Percentiles rank a stretch among this genome's conserved stretches.
phyloP scores from a whole-genome alignment of 2,888 invertebrate species.

The Bombylius major region DNA sequence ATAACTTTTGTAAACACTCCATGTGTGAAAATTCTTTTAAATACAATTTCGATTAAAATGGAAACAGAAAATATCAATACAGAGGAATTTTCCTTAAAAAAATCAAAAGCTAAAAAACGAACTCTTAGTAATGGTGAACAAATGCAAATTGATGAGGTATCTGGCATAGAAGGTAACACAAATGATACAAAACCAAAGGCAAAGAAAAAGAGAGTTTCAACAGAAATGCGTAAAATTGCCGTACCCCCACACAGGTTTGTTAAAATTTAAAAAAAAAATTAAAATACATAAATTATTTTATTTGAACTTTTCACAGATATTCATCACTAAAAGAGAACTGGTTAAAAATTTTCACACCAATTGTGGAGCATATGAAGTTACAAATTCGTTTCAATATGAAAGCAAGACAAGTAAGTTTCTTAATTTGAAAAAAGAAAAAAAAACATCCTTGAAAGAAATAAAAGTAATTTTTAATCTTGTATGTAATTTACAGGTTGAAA shows the following conservation, averaged over 20 bases:
- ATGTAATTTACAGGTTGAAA: constrained; percentile 25
- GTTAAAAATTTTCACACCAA: constrained; percentile 91
- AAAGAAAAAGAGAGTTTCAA: constrained; percentile 40
- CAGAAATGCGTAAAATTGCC: constrained; percentile 59
- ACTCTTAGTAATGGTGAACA: constrained; percentile 36
- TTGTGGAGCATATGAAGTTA: constrained; percentile 88
- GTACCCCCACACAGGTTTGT: constrained; percentile 79
- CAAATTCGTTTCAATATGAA: constrained; percentile 91
- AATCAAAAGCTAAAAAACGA: constrained; percentile 24
- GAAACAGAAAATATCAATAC: constrained; percentile 29
- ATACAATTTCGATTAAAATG: constrained; percentile 16
- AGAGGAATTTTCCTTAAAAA: constrained; percentile 18
- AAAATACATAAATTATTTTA: neutral
- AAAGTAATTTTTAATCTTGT: neutral
- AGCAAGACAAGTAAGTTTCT: constrained; percentile 67
- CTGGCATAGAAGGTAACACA: constrained; percentile 45
- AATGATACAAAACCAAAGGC: constrained; percentile 36
- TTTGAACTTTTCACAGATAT: constrained; percentile 44
- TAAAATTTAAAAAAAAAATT: neutral
- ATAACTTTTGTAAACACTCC: neutral
- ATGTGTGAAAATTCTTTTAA: neutral
- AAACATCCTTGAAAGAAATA: constrained; percentile 12
- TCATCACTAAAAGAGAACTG: constrained; percentile 92
- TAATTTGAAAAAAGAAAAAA: too few species aligned
- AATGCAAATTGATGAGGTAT: constrained; percentile 57